Evolutionary conservation across 2,113 vertebrate species (phyloP), one percentile per base, ranked within the genome.

Genomic region (Octodon degus): DNA sequence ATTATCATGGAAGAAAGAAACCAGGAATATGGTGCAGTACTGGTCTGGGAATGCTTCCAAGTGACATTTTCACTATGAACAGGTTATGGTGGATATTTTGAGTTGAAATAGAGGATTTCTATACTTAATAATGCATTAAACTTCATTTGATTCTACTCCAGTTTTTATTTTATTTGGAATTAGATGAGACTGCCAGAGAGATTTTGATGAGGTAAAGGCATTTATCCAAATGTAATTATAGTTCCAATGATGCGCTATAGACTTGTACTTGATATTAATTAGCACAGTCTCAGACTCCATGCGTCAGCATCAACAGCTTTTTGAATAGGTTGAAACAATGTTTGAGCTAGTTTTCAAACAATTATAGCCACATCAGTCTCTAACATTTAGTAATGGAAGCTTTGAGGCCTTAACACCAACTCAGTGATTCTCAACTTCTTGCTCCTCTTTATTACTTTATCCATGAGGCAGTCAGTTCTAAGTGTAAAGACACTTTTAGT

Each of bases 281-380:
- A 83, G 32, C 27, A 37, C 8, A 84, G 24, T 79, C 60, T 94
- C 86, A 92, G 63, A 84, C 77, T 87, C 60, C 43, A 67, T 83
- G 62, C 77, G 72, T 88, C 63, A 80, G 53, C 93, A 88, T 79
- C 20, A 83, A 43, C 4, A 30, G 37, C 70, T 79, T 93, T 97
- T 63, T 74, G 37, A 77, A 93, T 32, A 72, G 40, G 16, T 43
- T 80, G 34, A n/a, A 91, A 40, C 72, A 96, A 88, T 70, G 16
- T 85, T 80, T 81, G n/a, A 53, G 40, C 67, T 88, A 76, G 47
- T 65, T 96, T 79, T 37, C 27, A 85, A 91, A 84, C 91, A 90
- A 87, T 72, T 80, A 53, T 37, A 58, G 30, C 55, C 2, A 86
- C 37, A 63, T 7, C 24, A 90, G 19, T 81, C 12, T 70, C 16